Evolutionary conservation across 2,888 invertebrate genomes (phyloP).

Genomic region (Myathropa florea): DNA sequence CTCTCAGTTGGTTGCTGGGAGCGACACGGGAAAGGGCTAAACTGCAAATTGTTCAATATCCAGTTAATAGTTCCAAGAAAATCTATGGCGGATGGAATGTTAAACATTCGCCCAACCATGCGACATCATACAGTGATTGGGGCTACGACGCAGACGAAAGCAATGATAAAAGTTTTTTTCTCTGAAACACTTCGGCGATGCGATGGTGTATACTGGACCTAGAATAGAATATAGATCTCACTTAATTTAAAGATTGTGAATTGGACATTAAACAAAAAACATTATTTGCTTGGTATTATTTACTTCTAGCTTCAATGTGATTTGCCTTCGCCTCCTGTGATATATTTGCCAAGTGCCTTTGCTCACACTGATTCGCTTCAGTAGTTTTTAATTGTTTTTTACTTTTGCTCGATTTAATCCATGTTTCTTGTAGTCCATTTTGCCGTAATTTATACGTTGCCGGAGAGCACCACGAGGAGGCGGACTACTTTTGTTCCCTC

Average conservation of each 20-base stretch:
- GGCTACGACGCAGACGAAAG: constrained; percentile 8
- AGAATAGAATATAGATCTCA: not conserved
- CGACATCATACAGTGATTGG: constrained; percentile 33
- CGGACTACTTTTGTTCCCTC: too few species aligned
- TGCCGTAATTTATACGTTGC: too few species aligned
- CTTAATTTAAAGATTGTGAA: not conserved
- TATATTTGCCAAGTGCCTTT: too few species aligned
- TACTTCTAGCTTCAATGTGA: too few species aligned
- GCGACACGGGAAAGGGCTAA: constrained; percentile 41
- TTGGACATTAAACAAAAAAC: not conserved
- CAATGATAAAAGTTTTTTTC: constrained; percentile 41
- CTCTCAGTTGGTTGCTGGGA: constrained; percentile 76
- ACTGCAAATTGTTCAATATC: constrained; percentile 61
- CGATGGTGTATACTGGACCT: too few species aligned
- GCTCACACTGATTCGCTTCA: too few species aligned
- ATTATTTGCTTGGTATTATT: too few species aligned
- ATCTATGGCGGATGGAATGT: constrained; percentile 54
- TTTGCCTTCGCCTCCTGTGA: too few species aligned
- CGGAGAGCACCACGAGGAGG: too few species aligned
- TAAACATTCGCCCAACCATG: constrained; percentile 17
- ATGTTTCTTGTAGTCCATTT: too few species aligned
- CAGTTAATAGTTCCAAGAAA: constrained; percentile 6
- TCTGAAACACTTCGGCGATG: not conserved
- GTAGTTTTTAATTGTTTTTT: too few species aligned
- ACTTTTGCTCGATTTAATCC: too few species aligned